A percentile compares a stretch with the other conserved stretches of the same genome.
Conservation (phyloP, 2,113 vertebrate genomes). For the Callospermophilus lateralis region DNA sequence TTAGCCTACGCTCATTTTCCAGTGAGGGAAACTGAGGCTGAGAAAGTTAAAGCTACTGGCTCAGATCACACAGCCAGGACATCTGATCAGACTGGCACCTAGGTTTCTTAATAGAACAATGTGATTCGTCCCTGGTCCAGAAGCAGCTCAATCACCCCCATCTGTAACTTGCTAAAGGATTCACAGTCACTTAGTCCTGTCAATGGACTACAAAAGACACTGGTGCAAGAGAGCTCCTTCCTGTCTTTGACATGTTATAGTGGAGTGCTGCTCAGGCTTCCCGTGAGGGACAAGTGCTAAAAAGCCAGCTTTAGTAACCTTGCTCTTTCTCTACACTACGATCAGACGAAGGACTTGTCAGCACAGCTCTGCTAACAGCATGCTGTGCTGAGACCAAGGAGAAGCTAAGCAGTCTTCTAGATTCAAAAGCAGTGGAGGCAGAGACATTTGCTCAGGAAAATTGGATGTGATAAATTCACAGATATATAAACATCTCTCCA, state of each 20-base stretch:
- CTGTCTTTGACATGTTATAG: neutral
- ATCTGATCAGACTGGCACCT: too few species aligned
- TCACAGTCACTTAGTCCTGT: neutral
- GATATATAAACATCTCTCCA: slow-evolving; percentile 16
- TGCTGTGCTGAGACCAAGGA: neutral
- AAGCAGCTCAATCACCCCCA: neutral
- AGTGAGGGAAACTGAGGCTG: neutral
- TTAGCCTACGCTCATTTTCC: neutral
- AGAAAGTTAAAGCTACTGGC: neutral
- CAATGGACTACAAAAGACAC: neutral
- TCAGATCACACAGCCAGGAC: neutral
- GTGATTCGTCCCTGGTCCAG: neutral
- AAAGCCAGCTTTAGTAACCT: neutral
- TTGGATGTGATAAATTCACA: neutral
- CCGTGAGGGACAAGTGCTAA: neutral
- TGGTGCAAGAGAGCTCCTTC: slow-evolving; percentile 26
- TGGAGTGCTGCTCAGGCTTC: neutral
- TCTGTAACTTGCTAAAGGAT: neutral
- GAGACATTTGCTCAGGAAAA: neutral
- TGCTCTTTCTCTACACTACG: neutral
- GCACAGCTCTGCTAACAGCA: neutral
- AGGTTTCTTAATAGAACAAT: neutral
- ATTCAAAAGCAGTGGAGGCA: neutral
- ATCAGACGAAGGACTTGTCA: neutral
- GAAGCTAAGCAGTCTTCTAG: neutral